Evolutionary conservation across 1,140 invertebrate species (phyloP).

Genomic region (Danaus plexippus): DNA sequence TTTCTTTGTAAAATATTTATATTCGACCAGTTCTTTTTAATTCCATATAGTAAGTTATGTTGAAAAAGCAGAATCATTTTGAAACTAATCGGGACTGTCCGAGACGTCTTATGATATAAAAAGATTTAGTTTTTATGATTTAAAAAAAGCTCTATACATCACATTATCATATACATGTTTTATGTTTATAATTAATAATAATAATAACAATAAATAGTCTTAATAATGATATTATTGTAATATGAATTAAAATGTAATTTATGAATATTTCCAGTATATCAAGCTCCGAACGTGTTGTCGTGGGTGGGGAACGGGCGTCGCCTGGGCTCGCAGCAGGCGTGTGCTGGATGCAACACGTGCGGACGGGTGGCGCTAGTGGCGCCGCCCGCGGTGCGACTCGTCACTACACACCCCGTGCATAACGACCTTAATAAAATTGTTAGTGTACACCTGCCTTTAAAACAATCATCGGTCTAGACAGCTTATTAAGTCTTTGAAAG

Average conservation of each 20-base stretch:
- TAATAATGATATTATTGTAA: no score
- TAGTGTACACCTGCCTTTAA: not conserved
- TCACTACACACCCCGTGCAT: conserved; percentile 33
- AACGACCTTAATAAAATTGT: conserved; percentile 10
- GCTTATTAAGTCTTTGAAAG: no score
- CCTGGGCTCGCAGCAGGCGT: conserved; percentile 31
- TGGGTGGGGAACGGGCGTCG: conserved; percentile 38
- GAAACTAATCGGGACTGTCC: not conserved
- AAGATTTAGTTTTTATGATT: no score
- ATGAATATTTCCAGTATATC: conserved; percentile 25
- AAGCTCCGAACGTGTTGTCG: conserved; percentile 43
- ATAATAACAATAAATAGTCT: no score
- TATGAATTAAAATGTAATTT: not conserved
- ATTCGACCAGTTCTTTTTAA: no score
- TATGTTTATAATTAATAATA: no score
- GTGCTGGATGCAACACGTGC: conserved; percentile 31
- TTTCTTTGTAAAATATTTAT: no score
- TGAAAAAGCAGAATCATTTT: not conserved
- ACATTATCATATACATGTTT: no score
- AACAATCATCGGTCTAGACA: not conserved
- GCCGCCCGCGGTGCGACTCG: conserved; percentile 30
- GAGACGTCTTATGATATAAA: no score
- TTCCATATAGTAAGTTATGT: no score
- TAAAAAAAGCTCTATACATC: no score
- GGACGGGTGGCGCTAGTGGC: conserved; percentile 25